Conservation (phyloP, 2,113 vertebrate species). For the Notechis scutatus region DNA sequence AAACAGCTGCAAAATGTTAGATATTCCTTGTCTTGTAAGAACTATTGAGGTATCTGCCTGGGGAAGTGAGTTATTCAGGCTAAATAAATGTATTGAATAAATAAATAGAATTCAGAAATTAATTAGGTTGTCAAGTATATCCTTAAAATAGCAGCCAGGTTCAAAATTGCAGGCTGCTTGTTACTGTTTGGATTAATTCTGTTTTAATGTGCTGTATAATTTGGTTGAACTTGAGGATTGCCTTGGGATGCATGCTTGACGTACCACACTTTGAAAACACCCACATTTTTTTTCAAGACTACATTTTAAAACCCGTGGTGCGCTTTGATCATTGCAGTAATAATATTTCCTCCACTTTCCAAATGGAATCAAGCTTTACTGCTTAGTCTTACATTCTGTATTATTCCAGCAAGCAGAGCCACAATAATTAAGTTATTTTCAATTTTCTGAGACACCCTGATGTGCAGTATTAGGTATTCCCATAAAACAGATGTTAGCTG, state of each 20-base stretch:
- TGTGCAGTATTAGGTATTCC: not conserved
- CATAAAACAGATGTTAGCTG: not conserved
- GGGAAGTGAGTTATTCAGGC: not conserved
- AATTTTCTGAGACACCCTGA: not conserved
- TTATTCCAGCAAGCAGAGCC: not conserved
- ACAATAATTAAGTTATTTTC: not conserved
- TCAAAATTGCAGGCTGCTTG: not conserved
- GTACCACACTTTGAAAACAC: not conserved
- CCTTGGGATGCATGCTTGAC: not conserved
- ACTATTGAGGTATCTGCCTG: not conserved
- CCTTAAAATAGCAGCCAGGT: not conserved
- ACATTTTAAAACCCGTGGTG: not conserved
- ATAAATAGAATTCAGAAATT: not conserved
- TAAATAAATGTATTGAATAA: not conserved
- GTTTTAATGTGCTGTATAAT: not conserved
- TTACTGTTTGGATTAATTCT: conserved; percentile 31
- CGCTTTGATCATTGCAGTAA: not conserved
- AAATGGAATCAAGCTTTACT: not conserved
- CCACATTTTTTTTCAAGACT: not conserved
- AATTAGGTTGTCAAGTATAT: not conserved
- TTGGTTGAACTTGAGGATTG: not conserved
- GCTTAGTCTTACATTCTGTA: not conserved
- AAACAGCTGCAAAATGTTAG: conserved; percentile 9
- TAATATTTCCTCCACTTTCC: not conserved
- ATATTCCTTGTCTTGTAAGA: not conserved